Evolutionary conservation across 2,888 invertebrate species (phyloP).

Genomic region (Erynnis tages): DNA sequence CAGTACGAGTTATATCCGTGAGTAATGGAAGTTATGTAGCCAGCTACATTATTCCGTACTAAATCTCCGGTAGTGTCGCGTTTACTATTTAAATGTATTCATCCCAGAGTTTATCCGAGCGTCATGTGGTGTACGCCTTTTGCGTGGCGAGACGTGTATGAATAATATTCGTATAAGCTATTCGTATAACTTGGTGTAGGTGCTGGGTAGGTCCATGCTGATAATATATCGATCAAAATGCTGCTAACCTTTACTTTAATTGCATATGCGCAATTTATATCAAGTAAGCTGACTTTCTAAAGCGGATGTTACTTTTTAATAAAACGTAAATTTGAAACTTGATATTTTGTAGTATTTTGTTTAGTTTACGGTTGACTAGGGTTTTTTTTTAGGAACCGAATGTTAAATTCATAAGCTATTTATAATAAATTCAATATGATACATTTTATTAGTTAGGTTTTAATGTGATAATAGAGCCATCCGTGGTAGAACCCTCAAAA

Average conservation of each 20-base stretch:
- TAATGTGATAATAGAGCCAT: too few species aligned
- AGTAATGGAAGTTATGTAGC: constrained; percentile 74
- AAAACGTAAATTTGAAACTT: neutral
- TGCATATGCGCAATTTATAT: neutral
- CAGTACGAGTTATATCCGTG: constrained; percentile 70
- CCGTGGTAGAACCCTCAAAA: too few species aligned
- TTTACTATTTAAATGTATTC: constrained; percentile 82
- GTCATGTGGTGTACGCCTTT: constrained; percentile 71
- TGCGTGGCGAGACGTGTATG: constrained; percentile 61
- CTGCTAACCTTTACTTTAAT: constrained; percentile 6
- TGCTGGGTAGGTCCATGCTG: constrained; percentile 20
- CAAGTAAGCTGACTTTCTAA: neutral
- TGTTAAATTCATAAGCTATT: too few species aligned
- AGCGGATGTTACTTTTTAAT: neutral
- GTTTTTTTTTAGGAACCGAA: too few species aligned
- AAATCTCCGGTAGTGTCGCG: constrained; percentile 74
- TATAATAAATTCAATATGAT: too few species aligned
- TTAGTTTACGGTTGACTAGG: neutral
- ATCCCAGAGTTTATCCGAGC: constrained; percentile 74
- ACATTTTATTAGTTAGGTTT: too few species aligned
- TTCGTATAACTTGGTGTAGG: constrained; percentile 27
- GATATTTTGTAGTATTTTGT: neutral
- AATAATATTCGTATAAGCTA: constrained; percentile 72
- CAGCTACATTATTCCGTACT: constrained; percentile 70
- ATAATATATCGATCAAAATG: constrained; percentile 9